These are phyloP conservation scores for Microplitis deprimator DNA, from an alignment of 2,888 invertebrate genomes.

Conservation along the genomic window DNA sequence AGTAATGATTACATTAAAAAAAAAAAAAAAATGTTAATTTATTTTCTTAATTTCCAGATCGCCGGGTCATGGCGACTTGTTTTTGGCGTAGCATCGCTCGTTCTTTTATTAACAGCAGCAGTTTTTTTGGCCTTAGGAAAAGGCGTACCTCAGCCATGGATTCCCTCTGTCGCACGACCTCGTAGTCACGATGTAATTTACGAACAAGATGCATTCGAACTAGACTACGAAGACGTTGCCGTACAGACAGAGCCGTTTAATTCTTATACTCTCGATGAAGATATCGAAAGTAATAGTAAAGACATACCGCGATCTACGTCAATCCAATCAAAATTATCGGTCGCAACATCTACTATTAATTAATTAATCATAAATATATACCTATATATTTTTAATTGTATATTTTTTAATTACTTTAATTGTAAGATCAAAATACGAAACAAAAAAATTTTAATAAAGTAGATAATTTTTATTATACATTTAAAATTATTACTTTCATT, in stretches of 20 bases:
- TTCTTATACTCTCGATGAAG: constrained; percentile 59
- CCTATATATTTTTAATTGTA: not conserved
- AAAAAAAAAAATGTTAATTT: not conserved
- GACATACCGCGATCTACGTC: constrained; percentile 61
- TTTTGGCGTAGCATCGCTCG: constrained; percentile 75
- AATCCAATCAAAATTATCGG: constrained; percentile 60
- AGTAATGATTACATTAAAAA: not conserved
- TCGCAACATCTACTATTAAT: constrained; percentile 41
- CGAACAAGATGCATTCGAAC: constrained; percentile 66
- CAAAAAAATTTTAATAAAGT: not conserved
- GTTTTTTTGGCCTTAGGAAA: constrained; percentile 75
- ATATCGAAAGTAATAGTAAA: constrained; percentile 57
- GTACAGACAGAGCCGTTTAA: constrained; percentile 68
- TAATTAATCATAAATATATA: not conserved
- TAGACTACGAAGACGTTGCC: constrained; percentile 69
- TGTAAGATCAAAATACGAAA: not conserved
- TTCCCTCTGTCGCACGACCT: constrained; percentile 68
- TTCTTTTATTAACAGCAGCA: constrained; percentile 74
- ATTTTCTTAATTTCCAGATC: constrained; percentile 66
- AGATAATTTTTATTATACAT: not conserved
- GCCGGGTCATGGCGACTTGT: constrained; percentile 76
- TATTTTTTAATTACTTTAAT: not conserved
- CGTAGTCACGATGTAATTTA: constrained; percentile 69
- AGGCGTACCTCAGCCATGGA: constrained; percentile 77
- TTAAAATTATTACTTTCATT: not conserved